Evolutionary conservation across 2,888 invertebrate species (phyloP).

Genomic region (Eulithis prunata): DNA sequence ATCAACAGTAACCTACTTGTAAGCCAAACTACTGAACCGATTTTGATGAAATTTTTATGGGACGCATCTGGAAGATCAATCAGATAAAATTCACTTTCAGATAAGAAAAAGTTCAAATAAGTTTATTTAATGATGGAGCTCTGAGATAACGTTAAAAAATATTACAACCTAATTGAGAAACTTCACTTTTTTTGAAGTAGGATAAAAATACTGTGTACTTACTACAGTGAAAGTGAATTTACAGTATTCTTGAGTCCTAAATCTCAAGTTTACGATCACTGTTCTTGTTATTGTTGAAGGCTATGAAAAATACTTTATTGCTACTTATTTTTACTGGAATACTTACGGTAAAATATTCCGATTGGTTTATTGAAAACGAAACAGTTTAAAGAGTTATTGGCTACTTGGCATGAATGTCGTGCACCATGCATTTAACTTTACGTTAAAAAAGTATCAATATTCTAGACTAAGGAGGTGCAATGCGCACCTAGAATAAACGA

Average conservation of each 20-base stretch:
- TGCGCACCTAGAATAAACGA: too few relatives aligned
- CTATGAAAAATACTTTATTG: slow-evolving; percentile 27
- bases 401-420: slow-evolving; percentile 11
- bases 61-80: too few relatives aligned
- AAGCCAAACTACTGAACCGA: too few relatives aligned
- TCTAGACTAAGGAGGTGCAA: too few relatives aligned
- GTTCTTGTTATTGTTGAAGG: slow-evolving; percentile 12
- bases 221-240: slow-evolving; percentile 26
- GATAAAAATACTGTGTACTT: background rate
- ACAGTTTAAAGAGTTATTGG: slow-evolving; percentile 17
- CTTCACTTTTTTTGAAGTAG: too few relatives aligned
- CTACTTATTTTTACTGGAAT: slow-evolving; percentile 19
- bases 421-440: background rate
- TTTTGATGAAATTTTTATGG: too few relatives aligned
- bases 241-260: slow-evolving; percentile 17
- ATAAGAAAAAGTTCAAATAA: too few relatives aligned
- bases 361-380: slow-evolving; percentile 14
- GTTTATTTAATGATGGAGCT: too few relatives aligned
- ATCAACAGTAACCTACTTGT: too few relatives aligned
- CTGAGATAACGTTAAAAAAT: too few relatives aligned
- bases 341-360: slow-evolving; percentile 4
- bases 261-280: slow-evolving; percentile 21
- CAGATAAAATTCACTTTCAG: too few relatives aligned
- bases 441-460: background rate
- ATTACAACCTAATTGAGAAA: too few relatives aligned